phyloP scores from a whole-genome alignment of 2,888 invertebrate species.

The Noctua janthe region DNA sequence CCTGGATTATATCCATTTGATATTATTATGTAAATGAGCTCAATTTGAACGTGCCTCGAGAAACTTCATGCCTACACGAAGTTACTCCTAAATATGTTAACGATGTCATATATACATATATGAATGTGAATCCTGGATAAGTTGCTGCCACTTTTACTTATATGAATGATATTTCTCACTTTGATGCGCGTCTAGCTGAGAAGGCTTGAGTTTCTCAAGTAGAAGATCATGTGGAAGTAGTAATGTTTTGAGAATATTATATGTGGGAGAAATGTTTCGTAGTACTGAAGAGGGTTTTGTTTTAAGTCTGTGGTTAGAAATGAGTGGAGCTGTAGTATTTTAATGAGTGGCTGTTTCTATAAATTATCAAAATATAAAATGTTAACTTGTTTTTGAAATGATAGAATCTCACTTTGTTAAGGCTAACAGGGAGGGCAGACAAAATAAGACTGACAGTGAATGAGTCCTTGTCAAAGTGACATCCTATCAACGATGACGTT shows the following conservation, averaged over 20 bases:
- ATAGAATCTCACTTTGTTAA: too few relatives aligned
- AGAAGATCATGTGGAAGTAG: constrained; percentile 22
- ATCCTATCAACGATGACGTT: too few relatives aligned
- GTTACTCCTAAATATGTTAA: constrained; percentile 66
- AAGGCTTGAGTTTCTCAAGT: constrained; percentile 16
- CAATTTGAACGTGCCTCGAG: constrained; percentile 54
- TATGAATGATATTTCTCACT: constrained; percentile 51
- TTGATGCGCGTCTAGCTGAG: constrained; percentile 50
- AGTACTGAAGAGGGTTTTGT: background rate
- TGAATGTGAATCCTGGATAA: constrained; percentile 60
- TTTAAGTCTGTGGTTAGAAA: background rate
- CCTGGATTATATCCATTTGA: constrained; percentile 59
- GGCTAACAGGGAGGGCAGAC: too few relatives aligned
- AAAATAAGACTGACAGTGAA: too few relatives aligned
- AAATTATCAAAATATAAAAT: too few relatives aligned
- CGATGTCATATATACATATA: constrained; percentile 63
- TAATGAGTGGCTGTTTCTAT: background rate
- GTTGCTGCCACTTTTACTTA: constrained; percentile 46
- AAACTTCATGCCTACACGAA: constrained; percentile 51
- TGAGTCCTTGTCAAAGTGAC: too few relatives aligned
- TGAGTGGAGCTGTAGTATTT: background rate
- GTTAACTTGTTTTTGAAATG: too few relatives aligned
- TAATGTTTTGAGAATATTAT: constrained; percentile 21
- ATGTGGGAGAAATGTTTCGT: background rate
- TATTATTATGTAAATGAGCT: constrained; percentile 64